Base-by-base conservation (phyloP, 2,113 vertebrate genomes). In the Rattus rattus region DNA sequence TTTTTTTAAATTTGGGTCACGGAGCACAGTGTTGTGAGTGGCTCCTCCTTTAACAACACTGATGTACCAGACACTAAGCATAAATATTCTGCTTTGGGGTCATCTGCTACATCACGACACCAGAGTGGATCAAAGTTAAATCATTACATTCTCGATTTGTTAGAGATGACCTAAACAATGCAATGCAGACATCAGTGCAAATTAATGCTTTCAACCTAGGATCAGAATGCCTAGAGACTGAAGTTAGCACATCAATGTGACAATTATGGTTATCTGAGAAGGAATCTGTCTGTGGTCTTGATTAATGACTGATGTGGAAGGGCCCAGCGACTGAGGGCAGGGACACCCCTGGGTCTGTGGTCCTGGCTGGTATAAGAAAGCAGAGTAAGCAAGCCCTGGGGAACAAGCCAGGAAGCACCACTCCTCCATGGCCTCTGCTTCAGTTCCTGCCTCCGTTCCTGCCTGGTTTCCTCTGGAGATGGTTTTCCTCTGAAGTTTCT, bases 211-310 rank as follows among this genome's bases (percentile, higher is more conserved):
- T 84, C 47, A 65, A 69, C n/a, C 95, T 54, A 79, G 81, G 72
- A 94, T 73, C 33, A 89, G 63, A 65, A 92, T 89, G 39, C 69
- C 24, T 65, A 90, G 77, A 86, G 95, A 91, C n/a, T 54, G 92
- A 92, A 67, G 54, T n/a, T 59, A 83, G 54, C 1, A 22, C n/a
- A 22, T 39, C 33, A 26, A 13, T 20, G 7, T 81, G 79, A 36
- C 19, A 54, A 80, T 36, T n/a, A 56, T 4, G 1, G 33, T 39
- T 56, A 59, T 83, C 56, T 61, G 36, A 83, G 20, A 16, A 39
- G 80, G 80, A 8, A 43, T 43, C 43, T 43, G 43, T 43, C 43
- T 43, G 43, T 39, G 2, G 56, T 83, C 80, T 28, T 84, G 12
- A 43, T 7, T 26, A 39, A 61, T 26, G 24, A 43, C 10, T 83